Evolutionary conservation across 1,140 invertebrate species (phyloP), one percentile per base, ranked within the genome.

Genomic region (Meloidogyne hapla): DNA sequence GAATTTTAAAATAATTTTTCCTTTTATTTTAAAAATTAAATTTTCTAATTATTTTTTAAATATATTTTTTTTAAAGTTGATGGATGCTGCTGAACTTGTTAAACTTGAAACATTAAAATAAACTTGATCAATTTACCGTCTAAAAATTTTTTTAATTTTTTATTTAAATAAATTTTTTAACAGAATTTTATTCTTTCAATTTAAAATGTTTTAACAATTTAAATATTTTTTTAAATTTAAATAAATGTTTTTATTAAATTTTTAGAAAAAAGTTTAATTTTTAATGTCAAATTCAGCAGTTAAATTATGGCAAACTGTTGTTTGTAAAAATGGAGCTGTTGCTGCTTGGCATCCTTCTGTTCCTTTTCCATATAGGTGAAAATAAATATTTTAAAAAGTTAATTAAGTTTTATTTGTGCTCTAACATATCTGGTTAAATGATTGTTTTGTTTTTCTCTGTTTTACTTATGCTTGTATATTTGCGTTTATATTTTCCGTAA

Each of bases 261-360:
- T 56, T 56, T n/a, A 8, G n/a, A 4, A 56, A 56, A 5, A 45
- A 15, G 18, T 2, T 0, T 15, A 2, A 2, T 45, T 45, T 45
- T 45, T 2, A 45, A 56, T 56, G 48, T 56, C 48, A 56, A 56
- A 56, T 56, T 18, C 12, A 3, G 12, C 48, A 56, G n/a, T 0
- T n/a, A 56, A 56, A 56, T 56, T 56, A 56, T 82, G 79, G 64
- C 73, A 81, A 38, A 74, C 71, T 40, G 80, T 74, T n/a, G 61
- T 66, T 18, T 69, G 70, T 10, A 38, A 33, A 21, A 70, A 80
- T 64, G 79, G 79, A 12, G 93, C 92, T 69, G 90, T 93, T 77
- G 91, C 94, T 61, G 93, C 92, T 78, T 94, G 94, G 91, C 94
- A 96, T 89, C 93, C 92, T 48, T 91, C 93, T 80, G 85, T 89